phyloP scores from a whole-genome alignment of 1,140 invertebrate species.

The Pseudomyrmex gracilis region DNA sequence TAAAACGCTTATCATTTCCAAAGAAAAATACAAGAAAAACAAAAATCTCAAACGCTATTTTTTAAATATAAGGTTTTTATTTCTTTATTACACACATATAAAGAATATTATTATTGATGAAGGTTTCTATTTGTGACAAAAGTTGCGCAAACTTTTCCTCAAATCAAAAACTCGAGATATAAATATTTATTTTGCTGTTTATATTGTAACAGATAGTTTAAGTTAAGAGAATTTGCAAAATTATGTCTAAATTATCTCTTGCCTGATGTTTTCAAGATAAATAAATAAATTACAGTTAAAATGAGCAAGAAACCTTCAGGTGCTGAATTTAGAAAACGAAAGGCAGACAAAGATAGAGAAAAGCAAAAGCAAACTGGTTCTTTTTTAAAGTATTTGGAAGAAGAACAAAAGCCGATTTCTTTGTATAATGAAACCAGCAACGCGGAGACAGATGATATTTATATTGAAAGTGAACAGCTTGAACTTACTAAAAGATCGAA shows the following conservation, averaged over 20 bases:
- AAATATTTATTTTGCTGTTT: not conserved
- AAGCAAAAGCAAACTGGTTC: not conserved
- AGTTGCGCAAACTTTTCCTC: not conserved
- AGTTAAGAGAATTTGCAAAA: constrained; percentile 2
- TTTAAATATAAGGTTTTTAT: too few species aligned
- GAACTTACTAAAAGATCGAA: not conserved
- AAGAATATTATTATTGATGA: too few species aligned
- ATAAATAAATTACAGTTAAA: not conserved
- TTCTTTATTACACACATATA: too few species aligned
- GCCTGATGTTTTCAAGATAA: not conserved
- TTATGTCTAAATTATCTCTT: not conserved
- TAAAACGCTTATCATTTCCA: too few species aligned
- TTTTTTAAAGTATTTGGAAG: not conserved
- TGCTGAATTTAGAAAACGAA: not conserved
- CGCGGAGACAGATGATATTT: not conserved
- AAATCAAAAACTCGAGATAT: not conserved
- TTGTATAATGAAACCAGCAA: not conserved
- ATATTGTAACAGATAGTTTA: constrained; percentile 7
- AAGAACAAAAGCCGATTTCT: not conserved
- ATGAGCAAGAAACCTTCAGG: constrained; percentile 3
- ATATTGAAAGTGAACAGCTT: not conserved
- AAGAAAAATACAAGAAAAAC: too few species aligned
- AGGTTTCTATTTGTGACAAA: too few species aligned
- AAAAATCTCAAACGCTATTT: too few species aligned
- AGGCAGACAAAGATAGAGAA: not conserved